Evolutionary conservation across 2,888 invertebrate genomes (phyloP), one percentile per base, ranked within the genome.

Genomic region (Apantesis nais): DNA sequence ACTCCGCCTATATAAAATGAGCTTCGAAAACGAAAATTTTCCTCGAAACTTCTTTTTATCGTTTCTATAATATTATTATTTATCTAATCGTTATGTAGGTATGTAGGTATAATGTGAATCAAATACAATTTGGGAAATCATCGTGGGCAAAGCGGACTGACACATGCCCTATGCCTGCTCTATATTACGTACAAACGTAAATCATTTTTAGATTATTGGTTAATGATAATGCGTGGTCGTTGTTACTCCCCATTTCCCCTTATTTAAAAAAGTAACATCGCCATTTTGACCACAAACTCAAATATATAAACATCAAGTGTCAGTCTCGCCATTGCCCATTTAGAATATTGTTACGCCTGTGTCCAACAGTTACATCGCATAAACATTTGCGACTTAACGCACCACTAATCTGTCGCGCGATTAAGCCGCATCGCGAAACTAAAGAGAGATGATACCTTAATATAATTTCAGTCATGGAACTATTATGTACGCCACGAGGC

Each of bases 31-130:
- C 82, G 79, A 84, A 86, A 83, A 67, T 74, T 69, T 78, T 75
- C 81, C 81, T 83, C 83, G 79, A 83, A 86, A 86, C 86, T 84
- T 81, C 78, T 78, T 67, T 74, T 83, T 83, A 83, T 83, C 78
- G 73, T 82, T 85, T 87, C 87, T 78, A 82, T 82, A 84, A 82
- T 82, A 84, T 80, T 86, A 86, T 84, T 85, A 85, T 71, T 87
- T 87, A 89, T 84, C 80, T 82, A 82, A 80, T 78, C 74, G 71
- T 79, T 83, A 82, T 76, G 78, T 80, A 80, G 75, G 76, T 84
- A 81, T 86, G 82, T 84, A 52, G 48, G 48, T 52, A 83, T 88
- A 86, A 84, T 82, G 86, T 81, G 77, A 84, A 78, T 85, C 82
- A 84, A 80, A 77, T 79, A 79, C 69, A 72, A 79, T 79, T 79